Conservation (phyloP, 2,888 invertebrate species). For the Mythimna loreyi region DNA sequence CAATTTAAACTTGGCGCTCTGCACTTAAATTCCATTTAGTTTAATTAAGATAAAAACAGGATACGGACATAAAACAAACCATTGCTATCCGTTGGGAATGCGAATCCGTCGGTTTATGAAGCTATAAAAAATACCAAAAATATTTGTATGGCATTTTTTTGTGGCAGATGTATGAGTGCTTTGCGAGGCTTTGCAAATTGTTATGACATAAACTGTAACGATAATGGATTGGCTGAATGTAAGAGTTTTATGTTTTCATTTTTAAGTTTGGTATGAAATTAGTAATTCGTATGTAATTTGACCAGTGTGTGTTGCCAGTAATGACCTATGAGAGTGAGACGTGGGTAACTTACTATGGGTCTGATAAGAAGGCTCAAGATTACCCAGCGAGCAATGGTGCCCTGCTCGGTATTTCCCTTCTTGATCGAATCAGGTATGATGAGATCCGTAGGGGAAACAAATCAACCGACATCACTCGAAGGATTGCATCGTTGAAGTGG, state of each 20-base stretch:
- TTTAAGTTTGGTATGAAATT: not conserved
- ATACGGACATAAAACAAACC: slow-evolving; percentile 17
- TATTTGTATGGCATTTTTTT: slow-evolving; percentile 53
- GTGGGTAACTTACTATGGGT: too few species aligned
- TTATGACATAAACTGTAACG: not conserved
- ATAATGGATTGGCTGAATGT: not conserved
- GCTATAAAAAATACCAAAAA: slow-evolving; percentile 38
- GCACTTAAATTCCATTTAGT: slow-evolving; percentile 26
- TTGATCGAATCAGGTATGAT: too few species aligned
- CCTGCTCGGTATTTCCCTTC: too few species aligned
- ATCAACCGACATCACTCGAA: too few species aligned
- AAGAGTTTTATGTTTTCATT: not conserved
- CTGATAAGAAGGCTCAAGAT: too few species aligned
- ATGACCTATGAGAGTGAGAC: too few species aligned
- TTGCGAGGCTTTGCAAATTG: slow-evolving; percentile 28
- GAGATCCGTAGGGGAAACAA: too few species aligned
- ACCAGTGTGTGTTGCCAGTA: too few species aligned
- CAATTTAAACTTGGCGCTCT: slow-evolving; percentile 2
- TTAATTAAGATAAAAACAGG: slow-evolving; percentile 55
- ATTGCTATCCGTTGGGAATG: slow-evolving; percentile 33
- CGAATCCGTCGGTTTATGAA: slow-evolving; percentile 29
- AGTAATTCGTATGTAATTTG: not conserved
- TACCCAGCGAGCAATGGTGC: too few species aligned
- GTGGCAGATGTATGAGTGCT: slow-evolving; percentile 31
- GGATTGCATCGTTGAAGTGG: too few species aligned